Percentiles rank a stretch among this genome's conserved stretches.
Evolutionary conservation across 2,888 invertebrate species (phyloP).

Genomic region (Ischnura elegans): DNA sequence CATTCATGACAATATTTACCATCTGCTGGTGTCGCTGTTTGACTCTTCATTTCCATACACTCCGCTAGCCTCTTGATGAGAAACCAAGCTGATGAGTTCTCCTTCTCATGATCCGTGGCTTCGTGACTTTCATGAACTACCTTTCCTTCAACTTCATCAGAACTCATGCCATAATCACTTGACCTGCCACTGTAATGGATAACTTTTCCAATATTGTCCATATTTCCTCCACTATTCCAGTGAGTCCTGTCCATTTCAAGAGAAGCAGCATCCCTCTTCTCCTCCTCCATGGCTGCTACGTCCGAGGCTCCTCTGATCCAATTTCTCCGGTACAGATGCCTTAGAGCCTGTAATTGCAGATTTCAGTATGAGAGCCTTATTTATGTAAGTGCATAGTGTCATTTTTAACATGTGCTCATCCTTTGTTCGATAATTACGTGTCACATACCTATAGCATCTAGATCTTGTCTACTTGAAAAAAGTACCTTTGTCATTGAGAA

Average conservation of each 20-base stretch:
- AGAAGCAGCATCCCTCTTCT: slow-evolving; percentile 20
- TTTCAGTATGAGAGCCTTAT: no score
- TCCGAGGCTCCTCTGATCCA: slow-evolving; percentile 51
- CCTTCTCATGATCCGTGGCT: slow-evolving; percentile 24
- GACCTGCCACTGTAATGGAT: slow-evolving; percentile 29
- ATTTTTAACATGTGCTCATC: no score
- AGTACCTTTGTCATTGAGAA: no score
- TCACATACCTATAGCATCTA: no score
- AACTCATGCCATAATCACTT: slow-evolving; percentile 26
- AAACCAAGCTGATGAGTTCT: slow-evolving; percentile 51
- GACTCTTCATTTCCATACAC: slow-evolving; percentile 59
- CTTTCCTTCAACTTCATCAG: slow-evolving; percentile 40
- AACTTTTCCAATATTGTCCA: slow-evolving; percentile 11
- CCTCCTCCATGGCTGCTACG: background rate
- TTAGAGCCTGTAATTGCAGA: slow-evolving; percentile 53
- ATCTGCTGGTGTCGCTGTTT: slow-evolving; percentile 33
- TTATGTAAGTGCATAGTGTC: no score
- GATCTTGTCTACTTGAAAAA: no score
- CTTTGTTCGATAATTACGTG: no score
- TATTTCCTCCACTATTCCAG: background rate
- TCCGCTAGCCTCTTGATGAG: slow-evolving; percentile 36
- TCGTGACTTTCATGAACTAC: slow-evolving; percentile 48
- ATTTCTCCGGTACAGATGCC: slow-evolving; percentile 42
- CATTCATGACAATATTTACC: background rate
- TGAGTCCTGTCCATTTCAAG: background rate